Percentiles rank a stretch among this genome's conserved stretches.
phyloP scores from a whole-genome alignment of 1,140 invertebrate species.

The Drosophila insularis region DNA sequence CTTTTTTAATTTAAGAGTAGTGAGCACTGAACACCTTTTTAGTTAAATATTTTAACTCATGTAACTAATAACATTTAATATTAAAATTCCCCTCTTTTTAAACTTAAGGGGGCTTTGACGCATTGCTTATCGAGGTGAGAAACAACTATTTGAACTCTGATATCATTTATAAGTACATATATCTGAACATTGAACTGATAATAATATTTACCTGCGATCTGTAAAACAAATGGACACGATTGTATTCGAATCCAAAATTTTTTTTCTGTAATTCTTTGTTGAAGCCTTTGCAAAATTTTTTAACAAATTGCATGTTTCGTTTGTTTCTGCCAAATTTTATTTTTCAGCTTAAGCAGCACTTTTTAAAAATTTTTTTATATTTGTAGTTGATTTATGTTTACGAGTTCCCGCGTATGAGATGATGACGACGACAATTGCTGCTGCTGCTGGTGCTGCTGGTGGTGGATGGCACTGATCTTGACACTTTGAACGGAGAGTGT shows the following conservation, averaged over 20 bases:
- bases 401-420: background rate
- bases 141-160: constrained; percentile 10
- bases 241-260: constrained; percentile 71
- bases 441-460: background rate
- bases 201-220: constrained; percentile 62
- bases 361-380: constrained; percentile 1
- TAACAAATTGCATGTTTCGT: constrained; percentile 65
- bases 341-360: constrained; percentile 16
- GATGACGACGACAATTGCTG: background rate
- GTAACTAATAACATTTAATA: background rate
- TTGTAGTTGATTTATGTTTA: constrained; percentile 16
- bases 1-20: no score
- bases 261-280: constrained; percentile 65
- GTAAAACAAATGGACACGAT: constrained; percentile 72
- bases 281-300: constrained; percentile 60
- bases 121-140: background rate
- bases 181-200: constrained; percentile 2
- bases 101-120: no score
- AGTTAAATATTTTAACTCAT: background rate
- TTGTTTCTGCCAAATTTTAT: background rate
- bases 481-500: background rate
- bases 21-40: no score
- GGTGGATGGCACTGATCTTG: constrained; percentile 5
- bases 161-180: constrained; percentile 12
- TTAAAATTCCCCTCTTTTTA: background rate